Conservation (phyloP, 2,113 vertebrate genomes). For the Pungitius pungitius region DNA sequence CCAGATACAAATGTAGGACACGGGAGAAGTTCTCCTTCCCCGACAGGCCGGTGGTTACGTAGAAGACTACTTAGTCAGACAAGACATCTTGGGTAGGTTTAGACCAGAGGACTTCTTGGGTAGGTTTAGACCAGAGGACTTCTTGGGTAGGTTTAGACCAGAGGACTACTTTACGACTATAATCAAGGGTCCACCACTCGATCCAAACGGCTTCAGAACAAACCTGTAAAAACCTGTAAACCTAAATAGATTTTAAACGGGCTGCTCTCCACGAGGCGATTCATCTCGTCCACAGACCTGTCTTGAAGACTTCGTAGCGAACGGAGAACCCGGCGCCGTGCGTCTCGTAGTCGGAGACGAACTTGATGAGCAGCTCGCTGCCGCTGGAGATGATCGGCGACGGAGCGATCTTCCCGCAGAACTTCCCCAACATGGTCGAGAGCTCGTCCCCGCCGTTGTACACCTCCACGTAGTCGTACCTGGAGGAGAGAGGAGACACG, state of each 20-base stretch:
- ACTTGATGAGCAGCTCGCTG: constrained; percentile 93
- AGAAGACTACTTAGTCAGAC: too few species aligned
- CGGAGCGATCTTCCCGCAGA: constrained; percentile 96
- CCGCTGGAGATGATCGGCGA: constrained; percentile 91
- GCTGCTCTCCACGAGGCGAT: constrained; percentile 28
- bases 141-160: too few species aligned
- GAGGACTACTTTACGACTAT: too few species aligned
- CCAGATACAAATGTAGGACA: constrained; percentile 66
- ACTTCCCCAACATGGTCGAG: constrained; percentile 88
- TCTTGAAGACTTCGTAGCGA: constrained; percentile 97
- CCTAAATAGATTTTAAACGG: constrained; percentile 26
- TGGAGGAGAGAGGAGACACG: constrained; percentile 53
- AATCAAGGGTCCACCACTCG: background rate
- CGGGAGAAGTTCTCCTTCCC: constrained; percentile 53
- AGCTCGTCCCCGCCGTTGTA: constrained; percentile 89
- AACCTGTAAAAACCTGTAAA: constrained; percentile 20
- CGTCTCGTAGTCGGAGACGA: constrained; percentile 98
- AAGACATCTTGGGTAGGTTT: too few species aligned
- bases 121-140: too few species aligned
- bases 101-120: too few species aligned
- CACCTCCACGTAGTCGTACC: constrained; percentile 98
- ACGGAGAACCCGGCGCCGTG: constrained; percentile 98
- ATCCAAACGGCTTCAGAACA: constrained; percentile 17
- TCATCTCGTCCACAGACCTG: constrained; percentile 79
- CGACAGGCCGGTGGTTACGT: constrained; percentile 45